phyloP scores from a whole-genome alignment of 2,888 invertebrate species.

The Temnothorax unifasciatus region DNA sequence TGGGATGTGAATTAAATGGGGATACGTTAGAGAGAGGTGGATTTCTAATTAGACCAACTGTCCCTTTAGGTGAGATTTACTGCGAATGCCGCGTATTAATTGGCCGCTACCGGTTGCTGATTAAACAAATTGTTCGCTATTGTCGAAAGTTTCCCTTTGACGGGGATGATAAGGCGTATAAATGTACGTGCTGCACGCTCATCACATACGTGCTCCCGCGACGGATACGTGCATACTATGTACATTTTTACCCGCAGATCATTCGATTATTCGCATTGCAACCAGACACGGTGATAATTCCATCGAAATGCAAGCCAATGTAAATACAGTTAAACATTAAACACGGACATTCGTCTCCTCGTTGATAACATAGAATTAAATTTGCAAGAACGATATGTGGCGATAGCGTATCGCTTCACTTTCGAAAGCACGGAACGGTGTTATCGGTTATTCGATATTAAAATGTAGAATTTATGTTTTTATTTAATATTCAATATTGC shows the following conservation, averaged over 20 bases:
- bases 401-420: slow-evolving; percentile 14
- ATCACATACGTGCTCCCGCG: neutral
- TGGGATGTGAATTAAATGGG: slow-evolving; percentile 13
- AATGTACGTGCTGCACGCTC: neutral
- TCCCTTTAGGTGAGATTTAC: slow-evolving; percentile 35
- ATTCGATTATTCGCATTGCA: slow-evolving; percentile 10
- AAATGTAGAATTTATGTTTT: slow-evolving; percentile 48
- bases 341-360: neutral
- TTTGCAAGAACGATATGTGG: slow-evolving; percentile 36
- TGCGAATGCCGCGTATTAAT: slow-evolving; percentile 59
- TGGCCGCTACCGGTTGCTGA: slow-evolving; percentile 49
- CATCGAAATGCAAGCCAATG: slow-evolving; percentile 29
- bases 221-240: neutral
- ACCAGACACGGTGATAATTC: neutral
- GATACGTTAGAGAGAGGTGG: slow-evolving; percentile 23
- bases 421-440: slow-evolving; percentile 10
- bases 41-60: slow-evolving; percentile 55
- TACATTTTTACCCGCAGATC: neutral
- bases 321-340: slow-evolving; percentile 44
- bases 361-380: slow-evolving; percentile 36
- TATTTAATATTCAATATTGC: slow-evolving; percentile 50
- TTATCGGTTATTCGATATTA: slow-evolving; percentile 51
- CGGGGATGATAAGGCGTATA: slow-evolving; percentile 28
- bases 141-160: slow-evolving; percentile 33
- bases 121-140: slow-evolving; percentile 60